Percentiles rank a stretch among this genome's conserved stretches.
Conservation (phyloP, 2,888 invertebrate genomes). For the Andrena praecox region DNA sequence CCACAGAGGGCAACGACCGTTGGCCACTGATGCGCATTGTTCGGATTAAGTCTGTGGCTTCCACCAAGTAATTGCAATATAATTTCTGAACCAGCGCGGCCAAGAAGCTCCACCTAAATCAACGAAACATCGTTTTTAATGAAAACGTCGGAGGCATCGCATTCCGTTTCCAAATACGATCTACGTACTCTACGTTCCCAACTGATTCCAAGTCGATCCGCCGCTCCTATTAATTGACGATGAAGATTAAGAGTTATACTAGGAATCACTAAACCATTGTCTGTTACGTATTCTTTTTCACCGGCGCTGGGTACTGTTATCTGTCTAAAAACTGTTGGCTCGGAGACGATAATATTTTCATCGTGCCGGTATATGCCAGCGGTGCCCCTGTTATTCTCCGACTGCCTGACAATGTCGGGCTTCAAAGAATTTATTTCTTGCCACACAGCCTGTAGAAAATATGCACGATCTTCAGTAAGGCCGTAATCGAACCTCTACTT, state of each 20-base stretch:
- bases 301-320: constrained; percentile 90
- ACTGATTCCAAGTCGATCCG: constrained; percentile 89
- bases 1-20: constrained; percentile 91
- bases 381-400: constrained; percentile 81
- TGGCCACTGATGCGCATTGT: constrained; percentile 95
- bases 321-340: constrained; percentile 88
- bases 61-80: constrained; percentile 94
- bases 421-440: constrained; percentile 90
- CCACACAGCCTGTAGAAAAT: constrained; percentile 88
- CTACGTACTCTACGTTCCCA: constrained; percentile 86
- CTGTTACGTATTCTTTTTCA: constrained; percentile 90
- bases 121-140: not conserved
- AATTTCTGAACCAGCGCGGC: constrained; percentile 94
- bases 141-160: not conserved
- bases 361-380: constrained; percentile 91
- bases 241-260: constrained; percentile 89
- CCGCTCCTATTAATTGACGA: constrained; percentile 88
- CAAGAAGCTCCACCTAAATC: constrained; percentile 89
- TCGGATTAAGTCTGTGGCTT: constrained; percentile 92
- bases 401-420: constrained; percentile 87
- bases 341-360: constrained; percentile 92
- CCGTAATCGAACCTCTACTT: not conserved
- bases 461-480: constrained; percentile 11
- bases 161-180: not conserved
- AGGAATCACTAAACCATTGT: constrained; percentile 93